Percentiles rank a stretch among this genome's conserved stretches.
phyloP scores from a whole-genome alignment of 2,888 invertebrate genomes.

The Mermis nigrescens region DNA sequence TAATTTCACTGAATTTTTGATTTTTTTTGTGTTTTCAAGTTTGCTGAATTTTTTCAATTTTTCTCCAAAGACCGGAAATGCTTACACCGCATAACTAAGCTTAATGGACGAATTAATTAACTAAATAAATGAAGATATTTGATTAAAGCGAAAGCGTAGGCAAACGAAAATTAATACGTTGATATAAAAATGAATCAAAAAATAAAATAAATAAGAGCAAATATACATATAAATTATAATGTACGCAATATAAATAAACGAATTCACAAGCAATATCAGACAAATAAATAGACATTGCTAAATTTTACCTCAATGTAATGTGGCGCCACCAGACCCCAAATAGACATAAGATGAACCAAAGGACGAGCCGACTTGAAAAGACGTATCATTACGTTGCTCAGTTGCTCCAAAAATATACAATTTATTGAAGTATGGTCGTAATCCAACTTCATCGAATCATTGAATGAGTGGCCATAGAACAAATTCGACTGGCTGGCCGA shows the following conservation, averaged over 20 bases:
- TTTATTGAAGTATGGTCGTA: constrained; percentile 8
- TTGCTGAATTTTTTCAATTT: too few species aligned
- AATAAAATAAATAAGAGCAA: not conserved
- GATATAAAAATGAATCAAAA: too few species aligned
- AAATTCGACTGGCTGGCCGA: constrained; percentile 65
- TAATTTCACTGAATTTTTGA: too few species aligned
- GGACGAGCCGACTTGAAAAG: constrained; percentile 69
- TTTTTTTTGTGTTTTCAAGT: too few species aligned
- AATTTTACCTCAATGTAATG: constrained; percentile 75
- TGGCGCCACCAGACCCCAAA: constrained; percentile 73
- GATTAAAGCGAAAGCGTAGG: too few species aligned
- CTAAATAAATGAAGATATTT: too few species aligned
- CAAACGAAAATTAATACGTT: too few species aligned
- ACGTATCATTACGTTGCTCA: constrained; percentile 68
- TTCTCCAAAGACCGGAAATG: too few species aligned
- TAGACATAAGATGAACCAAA: constrained; percentile 67
- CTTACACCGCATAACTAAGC: too few species aligned
- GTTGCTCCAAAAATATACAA: constrained; percentile 49
- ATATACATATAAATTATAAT: too few species aligned
- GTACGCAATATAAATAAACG: not conserved
- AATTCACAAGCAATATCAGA: not conserved
- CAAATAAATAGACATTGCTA: not conserved
- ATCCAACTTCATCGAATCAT: not conserved
- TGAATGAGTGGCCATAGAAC: constrained; percentile 24
- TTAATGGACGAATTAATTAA: too few species aligned